Base-by-base conservation (phyloP, 2,797 vertebrate genomes). In the Coreius guichenoti region DNA sequence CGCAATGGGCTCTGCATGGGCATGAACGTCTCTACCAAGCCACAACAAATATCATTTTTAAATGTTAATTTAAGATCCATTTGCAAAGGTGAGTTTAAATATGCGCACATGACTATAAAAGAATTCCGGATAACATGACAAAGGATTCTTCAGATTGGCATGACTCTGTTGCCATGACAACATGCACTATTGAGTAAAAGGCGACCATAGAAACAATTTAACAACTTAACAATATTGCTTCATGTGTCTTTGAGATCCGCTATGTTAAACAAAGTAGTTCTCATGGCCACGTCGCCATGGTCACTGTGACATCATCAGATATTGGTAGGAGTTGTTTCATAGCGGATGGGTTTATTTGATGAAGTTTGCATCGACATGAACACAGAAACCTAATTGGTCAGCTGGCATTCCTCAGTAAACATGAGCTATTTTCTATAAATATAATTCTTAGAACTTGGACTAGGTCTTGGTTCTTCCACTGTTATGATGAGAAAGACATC, bases 301-400 rank as follows among this genome's bases (percentile, higher is more conserved):
- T 88, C 65, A 94, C 92, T 80, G 90, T 81, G 65, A 83, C 11
- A 89, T 93, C 91, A 93, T 92, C 91, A n/a, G n/a, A n/a, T n/a
- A n/a, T n/a, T n/a, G n/a, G n/a, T n/a, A n/a, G n/a, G n/a, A n/a
- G n/a, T n/a, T n/a, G n/a, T n/a, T n/a, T n/a, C n/a, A n/a, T n/a
- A n/a, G n/a, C n/a, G n/a, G n/a, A n/a, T n/a, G n/a, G n/a, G n/a
- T n/a, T n/a, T n/a, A n/a, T n/a, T n/a, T n/a, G 39, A 61, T 70
- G 65, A 82, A 26, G 80, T 54, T 39, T 72, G 51, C 49, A 19
- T 67, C 17, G 33, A 47, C 21, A 54, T 21, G 8, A 63, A 29
- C 12, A 16, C 49, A 51, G 49, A 76, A 61, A 73, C n/a, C 26
- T n/a, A 29, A 86, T 11, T 49, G 47, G 36, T 39, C 36, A 43